Evolutionary conservation across 2,113 vertebrate genomes (phyloP).

Genomic region (Pimephales promelas): DNA sequence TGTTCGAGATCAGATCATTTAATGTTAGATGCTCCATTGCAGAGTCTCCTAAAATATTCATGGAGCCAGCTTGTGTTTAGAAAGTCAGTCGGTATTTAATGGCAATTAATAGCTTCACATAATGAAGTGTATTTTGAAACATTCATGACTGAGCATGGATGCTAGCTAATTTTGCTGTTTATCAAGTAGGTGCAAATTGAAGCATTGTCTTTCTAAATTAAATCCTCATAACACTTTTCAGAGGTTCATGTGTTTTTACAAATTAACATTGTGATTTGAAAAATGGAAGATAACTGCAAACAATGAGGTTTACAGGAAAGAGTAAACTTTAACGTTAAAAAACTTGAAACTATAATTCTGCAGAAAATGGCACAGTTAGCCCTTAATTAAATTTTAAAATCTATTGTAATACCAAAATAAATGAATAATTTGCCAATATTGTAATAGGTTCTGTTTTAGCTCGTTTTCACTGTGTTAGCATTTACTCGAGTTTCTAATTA

Average conservation of each 20-base stretch:
- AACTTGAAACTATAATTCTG: neutral
- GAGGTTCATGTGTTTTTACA: neutral
- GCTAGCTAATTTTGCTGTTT: neutral
- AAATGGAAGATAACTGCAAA: neutral
- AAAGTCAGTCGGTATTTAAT: neutral
- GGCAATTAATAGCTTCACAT: slow-evolving; percentile 1
- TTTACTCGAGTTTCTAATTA: no score
- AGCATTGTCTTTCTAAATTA: neutral
- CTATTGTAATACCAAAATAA: neutral
- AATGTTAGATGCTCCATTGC: neutral
- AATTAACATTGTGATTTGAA: neutral
- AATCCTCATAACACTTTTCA: neutral
- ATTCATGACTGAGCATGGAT: slow-evolving; percentile 6
- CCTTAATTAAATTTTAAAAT: neutral
- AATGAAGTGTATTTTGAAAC: slow-evolving; percentile 4
- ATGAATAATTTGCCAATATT: neutral
- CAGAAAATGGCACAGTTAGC: neutral
- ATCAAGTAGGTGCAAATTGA: neutral
- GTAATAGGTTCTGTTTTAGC: no score
- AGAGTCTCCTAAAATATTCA: slow-evolving; percentile 23
- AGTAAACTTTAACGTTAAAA: neutral
- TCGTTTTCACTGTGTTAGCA: no score
- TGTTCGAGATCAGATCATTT: neutral
- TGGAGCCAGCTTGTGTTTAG: slow-evolving; percentile 16
- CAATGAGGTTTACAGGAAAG: neutral